Evolutionary conservation across 2,888 invertebrate genomes (phyloP).

Genomic region (Caenorhabditis plicata): DNA sequence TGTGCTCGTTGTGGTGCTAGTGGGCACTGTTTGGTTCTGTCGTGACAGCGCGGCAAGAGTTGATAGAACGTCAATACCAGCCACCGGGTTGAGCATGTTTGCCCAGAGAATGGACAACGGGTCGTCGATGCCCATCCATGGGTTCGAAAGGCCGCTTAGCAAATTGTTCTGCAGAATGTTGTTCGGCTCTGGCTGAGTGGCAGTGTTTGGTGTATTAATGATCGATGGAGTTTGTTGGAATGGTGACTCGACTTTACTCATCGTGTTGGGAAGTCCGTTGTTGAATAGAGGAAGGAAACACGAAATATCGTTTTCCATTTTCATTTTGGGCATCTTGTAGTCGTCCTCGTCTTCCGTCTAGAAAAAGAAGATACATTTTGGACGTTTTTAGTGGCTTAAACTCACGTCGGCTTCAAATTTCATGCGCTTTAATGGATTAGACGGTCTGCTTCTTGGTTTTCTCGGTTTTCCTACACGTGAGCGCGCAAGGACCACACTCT

Average conservation of each 20-base stretch:
- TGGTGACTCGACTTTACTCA: conserved; percentile 42
- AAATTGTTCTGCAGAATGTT: conserved; percentile 35
- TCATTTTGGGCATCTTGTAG: conserved; percentile 27
- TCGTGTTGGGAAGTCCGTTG: conserved; percentile 32
- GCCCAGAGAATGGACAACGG: conserved; percentile 44
- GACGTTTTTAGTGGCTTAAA: not conserved
- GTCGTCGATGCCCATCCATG: conserved; percentile 34
- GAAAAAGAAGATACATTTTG: conserved; percentile 4
- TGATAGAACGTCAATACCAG: conserved; percentile 40
- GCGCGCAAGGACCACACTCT: conserved; percentile 59
- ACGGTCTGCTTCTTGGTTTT: conserved; percentile 34
- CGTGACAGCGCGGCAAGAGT: conserved; percentile 35
- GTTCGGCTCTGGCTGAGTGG: conserved; percentile 22
- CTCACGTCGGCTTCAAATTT: conserved; percentile 36
- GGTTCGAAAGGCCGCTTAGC: conserved; percentile 27
- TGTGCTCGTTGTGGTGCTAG: conserved; percentile 9
- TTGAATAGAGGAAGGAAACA: conserved; percentile 35
- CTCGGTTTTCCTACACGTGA: conserved; percentile 47
- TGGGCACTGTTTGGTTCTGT: conserved; percentile 12
- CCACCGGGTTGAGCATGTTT: conserved; percentile 36
- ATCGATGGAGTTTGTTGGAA: conserved; percentile 33
- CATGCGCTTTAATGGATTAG: conserved; percentile 39
- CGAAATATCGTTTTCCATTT: conserved; percentile 23
- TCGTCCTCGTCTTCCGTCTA: conserved; percentile 41
- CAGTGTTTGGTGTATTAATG: conserved; percentile 19